Percentiles rank a stretch among this genome's conserved stretches.
These are phyloP conservation scores for Tethea ocularis DNA, from an alignment of 2,888 invertebrate species.

Conservation along the genomic window DNA sequence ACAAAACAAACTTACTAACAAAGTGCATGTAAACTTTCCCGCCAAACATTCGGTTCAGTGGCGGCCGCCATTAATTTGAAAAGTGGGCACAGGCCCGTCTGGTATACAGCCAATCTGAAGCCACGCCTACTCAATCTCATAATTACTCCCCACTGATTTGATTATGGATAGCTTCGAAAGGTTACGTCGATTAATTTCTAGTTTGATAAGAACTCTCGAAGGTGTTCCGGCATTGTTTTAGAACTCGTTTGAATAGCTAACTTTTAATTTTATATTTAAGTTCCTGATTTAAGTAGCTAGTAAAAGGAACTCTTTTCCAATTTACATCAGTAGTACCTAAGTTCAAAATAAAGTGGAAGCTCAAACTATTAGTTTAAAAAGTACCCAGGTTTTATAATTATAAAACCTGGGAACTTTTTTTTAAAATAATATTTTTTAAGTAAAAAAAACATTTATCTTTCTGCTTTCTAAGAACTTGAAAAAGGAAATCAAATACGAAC, in stretches of 20 bases:
- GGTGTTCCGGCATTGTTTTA: background rate
- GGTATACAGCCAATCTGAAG: conserved; percentile 22
- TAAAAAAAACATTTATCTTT: background rate
- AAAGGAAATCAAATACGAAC: background rate
- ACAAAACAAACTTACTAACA: conserved; percentile 13
- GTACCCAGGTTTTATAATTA: too few species aligned
- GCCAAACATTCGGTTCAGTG: conserved; percentile 31
- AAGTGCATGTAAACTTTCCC: conserved; percentile 26
- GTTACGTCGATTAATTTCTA: conserved; percentile 24
- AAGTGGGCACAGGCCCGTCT: conserved; percentile 26
- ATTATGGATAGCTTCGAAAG: conserved; percentile 46
- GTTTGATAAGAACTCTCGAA: conserved; percentile 6
- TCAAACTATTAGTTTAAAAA: too few species aligned
- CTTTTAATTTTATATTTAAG: background rate
- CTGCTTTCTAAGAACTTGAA: background rate
- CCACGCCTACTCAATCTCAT: conserved; percentile 48
- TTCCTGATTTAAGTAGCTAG: too few species aligned
- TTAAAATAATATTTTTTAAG: too few species aligned
- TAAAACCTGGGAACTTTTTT: too few species aligned
- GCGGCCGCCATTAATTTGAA: conserved; percentile 27
- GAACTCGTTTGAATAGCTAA: background rate
- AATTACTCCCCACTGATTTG: conserved; percentile 50
- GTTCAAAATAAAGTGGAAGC: too few species aligned
- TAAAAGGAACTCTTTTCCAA: too few species aligned
- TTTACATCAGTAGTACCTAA: too few species aligned